Base-by-base conservation (phyloP, 2,888 invertebrate species). In the Corythucha ciliata region DNA sequence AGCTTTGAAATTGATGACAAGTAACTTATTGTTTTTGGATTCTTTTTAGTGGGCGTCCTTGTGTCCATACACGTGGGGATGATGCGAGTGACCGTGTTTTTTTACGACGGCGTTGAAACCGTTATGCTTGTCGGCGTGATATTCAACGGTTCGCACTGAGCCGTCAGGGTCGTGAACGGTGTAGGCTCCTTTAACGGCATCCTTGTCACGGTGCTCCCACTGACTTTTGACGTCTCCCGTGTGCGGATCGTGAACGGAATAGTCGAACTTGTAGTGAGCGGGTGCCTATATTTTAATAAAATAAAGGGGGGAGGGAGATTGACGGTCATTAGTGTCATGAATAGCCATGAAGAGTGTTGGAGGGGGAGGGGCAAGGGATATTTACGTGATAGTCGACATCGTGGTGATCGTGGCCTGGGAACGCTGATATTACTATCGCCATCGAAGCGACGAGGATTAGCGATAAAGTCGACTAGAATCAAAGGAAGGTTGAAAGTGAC, bases 101-200 rank as follows among this genome's bases (percentile, higher is more conserved):
- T 55, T 59, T 40, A 83, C 80, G 65, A 77, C 73, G 55, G 83
- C 83, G 66, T 82, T 81, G 72, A 83, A 83, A 63, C 83, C 83
- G 61, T 79, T 81, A 67, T 82, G 78, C 80, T 82, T 82, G 67
- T 83, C 83, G 42, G 83, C 82, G 52, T 79, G 75, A 68, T 83
- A 83, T 68, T 80, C 76, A 53, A 83, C 83, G 4, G 81, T 81
- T 58, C 83, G 74, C 52, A 82, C 78, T 56, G 80, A 80, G 48
- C 83, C 83, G 70, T 83, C 82, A 29, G 81, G 80, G 66, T 83
- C 83, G 58, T 62, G 61, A 20, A 72, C 57, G 7, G 69, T 68
- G 65, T 70, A 70, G 56, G 69, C 68, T 3, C 70, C 70, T 53
- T 69, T 68, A 24, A 70, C 70, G 55, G 67, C 65, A 55, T 70